Evolutionary conservation across 2,797 vertebrate genomes (phyloP), one percentile per base, ranked within the genome.

Genomic region (Distichodus sexfasciatus): DNA sequence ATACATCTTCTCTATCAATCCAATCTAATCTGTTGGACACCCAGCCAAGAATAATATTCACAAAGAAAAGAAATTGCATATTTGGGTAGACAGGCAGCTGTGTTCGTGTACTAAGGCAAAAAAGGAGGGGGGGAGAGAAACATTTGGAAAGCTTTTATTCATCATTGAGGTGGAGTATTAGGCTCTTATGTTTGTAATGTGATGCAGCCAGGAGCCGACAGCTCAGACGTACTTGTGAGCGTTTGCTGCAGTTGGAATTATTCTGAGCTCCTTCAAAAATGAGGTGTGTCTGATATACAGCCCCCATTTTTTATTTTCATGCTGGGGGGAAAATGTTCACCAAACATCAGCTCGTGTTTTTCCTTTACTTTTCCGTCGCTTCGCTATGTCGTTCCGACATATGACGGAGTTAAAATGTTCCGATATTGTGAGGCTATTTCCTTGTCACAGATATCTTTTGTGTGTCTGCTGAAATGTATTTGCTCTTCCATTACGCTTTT

Each of bases 1-100:
- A 75, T 84, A 78, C 82, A 84, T 86, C 78, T 83, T 65, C 69
- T 79, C 76, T 80, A 86, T 88, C 85, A 83, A 77, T 86, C 82
- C 78, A 78, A 89, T 88, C 80, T 85, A 80, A 87, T 88, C 80
- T 78, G 71, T 58, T 69, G 24, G 76, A 73, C 44, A 40, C 51
- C 59, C 72, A 60, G 85, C 85, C 79, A 69, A 82, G 54, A 84
- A 82, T 74, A 78, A 83, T 72, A 77, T 65, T 66, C 64, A 12
- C 61, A 43, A 68, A 74, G 59, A 77, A 46, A 59, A 66, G 64
- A 72, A 79, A 81, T 64, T 74, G 79, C 78, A 69, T 81, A 82
- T 83, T 79, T 83, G 80, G 77, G 75, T 82, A 77, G 79, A 75
- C 70, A 73, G 75, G 74, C 72, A 79, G 72, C 65, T 62, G 62